Conservation (phyloP, 2,113 vertebrate species). For the Cottus gobio region DNA sequence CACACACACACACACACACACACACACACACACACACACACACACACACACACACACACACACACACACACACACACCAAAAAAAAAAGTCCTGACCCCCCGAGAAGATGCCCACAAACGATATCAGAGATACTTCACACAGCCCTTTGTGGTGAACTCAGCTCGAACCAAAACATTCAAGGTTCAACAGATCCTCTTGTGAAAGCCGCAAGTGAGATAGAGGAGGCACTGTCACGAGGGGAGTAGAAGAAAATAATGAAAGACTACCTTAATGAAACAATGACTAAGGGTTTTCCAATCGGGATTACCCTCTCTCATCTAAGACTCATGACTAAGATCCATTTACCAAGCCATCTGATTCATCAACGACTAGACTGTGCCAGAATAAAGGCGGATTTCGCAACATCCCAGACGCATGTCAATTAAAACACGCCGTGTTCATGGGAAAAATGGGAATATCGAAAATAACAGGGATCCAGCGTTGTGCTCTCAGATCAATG, state of each 20-base stretch:
- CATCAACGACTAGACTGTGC: constrained; percentile 54
- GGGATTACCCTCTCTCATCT: constrained; percentile 74
- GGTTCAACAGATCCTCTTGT: constrained; percentile 51
- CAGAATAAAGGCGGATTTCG: constrained; percentile 57
- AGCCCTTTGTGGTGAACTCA: constrained; percentile 58
- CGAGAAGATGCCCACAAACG: constrained; percentile 32
- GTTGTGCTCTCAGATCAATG: constrained; percentile 62
- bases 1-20: no score
- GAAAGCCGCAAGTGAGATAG: constrained; percentile 45
- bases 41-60: no score
- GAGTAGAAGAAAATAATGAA: constrained; percentile 51
- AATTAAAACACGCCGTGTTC: constrained; percentile 57
- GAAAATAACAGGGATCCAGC: constrained; percentile 66
- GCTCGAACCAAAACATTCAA: constrained; percentile 64
- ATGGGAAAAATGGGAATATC: constrained; percentile 59
- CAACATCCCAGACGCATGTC: constrained; percentile 53
- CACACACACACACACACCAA: no score
- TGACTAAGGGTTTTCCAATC: constrained; percentile 58
- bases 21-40: no score
- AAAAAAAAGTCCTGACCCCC: constrained; percentile 34
- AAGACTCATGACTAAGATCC: constrained; percentile 54
- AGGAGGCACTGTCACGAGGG: constrained; percentile 52
- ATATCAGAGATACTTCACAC: constrained; percentile 34
- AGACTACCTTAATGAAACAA: constrained; percentile 66
- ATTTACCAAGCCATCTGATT: constrained; percentile 48